Percentiles rank a stretch among this genome's conserved stretches.
Conservation (phyloP, 2,797 vertebrate species). For the Coendou prehensilis region DNA sequence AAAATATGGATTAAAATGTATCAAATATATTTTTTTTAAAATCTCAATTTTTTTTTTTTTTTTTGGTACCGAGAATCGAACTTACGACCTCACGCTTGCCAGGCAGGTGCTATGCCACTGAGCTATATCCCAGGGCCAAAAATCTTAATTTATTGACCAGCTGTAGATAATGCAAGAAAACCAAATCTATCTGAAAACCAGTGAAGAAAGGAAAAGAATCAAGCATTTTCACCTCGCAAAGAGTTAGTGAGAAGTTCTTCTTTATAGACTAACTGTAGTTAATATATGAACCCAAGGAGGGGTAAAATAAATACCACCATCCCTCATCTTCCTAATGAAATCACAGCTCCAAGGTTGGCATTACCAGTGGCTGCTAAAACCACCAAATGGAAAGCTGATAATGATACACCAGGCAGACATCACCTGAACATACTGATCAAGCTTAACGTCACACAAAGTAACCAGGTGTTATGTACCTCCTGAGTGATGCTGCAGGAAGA, state of each 20-base stretch:
- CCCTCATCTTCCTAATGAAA: not conserved
- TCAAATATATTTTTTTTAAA: not conserved
- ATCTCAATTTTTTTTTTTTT: not conserved
- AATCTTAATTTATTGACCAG: not conserved
- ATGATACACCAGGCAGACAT: not conserved
- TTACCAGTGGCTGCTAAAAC: not conserved
- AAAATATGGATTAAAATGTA: not conserved
- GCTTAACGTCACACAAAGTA: not conserved
- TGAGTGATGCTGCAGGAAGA: not conserved
- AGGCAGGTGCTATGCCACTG: no score
- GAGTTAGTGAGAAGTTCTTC: not conserved
- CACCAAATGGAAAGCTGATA: not conserved
- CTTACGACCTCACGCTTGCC: no score
- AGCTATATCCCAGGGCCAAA: no score
- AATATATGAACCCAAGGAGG: not conserved
- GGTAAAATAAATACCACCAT: not conserved
- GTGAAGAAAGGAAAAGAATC: not conserved
- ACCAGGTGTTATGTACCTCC: not conserved
- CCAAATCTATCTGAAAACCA: constrained; percentile 11
- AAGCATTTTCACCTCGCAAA: constrained; percentile 5
- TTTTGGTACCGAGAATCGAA: no score
- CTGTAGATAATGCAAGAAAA: constrained; percentile 24
- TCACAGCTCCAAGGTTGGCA: not conserved
- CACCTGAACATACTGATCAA: not conserved
- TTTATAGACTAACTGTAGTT: not conserved